phyloP scores from a whole-genome alignment of 2,888 invertebrate genomes.

The Crematogaster levior region DNA sequence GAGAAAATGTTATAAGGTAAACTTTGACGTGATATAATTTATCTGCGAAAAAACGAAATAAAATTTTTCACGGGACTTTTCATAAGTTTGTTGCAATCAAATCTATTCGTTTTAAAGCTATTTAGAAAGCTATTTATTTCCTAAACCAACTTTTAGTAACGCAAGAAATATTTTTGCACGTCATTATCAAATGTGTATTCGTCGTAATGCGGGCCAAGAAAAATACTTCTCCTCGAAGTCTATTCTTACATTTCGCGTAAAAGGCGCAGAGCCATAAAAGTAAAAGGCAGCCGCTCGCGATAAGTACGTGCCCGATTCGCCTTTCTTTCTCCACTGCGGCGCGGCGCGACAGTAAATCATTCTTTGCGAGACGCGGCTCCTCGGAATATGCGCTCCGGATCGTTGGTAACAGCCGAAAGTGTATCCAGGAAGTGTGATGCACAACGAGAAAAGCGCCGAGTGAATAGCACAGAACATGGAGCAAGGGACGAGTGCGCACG shows the following conservation, averaged over 20 bases:
- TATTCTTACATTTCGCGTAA: slow-evolving; percentile 35
- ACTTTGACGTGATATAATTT: neutral
- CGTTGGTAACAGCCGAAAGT: slow-evolving; percentile 16
- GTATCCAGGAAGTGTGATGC: slow-evolving; percentile 3
- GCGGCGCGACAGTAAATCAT: slow-evolving; percentile 25
- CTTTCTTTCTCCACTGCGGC: neutral
- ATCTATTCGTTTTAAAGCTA: neutral
- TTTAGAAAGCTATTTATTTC: neutral
- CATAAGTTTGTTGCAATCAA: neutral
- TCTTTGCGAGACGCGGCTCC: slow-evolving; percentile 20
- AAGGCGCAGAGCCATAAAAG: slow-evolving; percentile 24
- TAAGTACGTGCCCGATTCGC: slow-evolving; percentile 28
- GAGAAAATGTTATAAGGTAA: neutral
- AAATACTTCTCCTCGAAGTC: slow-evolving; percentile 27
- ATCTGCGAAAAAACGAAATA: neutral
- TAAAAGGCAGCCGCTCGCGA: slow-evolving; percentile 38
- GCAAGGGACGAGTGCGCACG: too few relatives aligned
- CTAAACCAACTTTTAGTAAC: neutral
- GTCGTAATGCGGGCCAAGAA: slow-evolving; percentile 4
- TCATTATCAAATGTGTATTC: neutral
- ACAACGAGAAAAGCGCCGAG: neutral
- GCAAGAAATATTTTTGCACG: slow-evolving; percentile 1
- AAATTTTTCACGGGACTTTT: neutral
- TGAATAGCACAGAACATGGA: neutral
- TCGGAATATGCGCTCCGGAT: slow-evolving; percentile 3